Conservation (phyloP, 2,888 invertebrate species). For the Rugalucina vietnamica region DNA sequence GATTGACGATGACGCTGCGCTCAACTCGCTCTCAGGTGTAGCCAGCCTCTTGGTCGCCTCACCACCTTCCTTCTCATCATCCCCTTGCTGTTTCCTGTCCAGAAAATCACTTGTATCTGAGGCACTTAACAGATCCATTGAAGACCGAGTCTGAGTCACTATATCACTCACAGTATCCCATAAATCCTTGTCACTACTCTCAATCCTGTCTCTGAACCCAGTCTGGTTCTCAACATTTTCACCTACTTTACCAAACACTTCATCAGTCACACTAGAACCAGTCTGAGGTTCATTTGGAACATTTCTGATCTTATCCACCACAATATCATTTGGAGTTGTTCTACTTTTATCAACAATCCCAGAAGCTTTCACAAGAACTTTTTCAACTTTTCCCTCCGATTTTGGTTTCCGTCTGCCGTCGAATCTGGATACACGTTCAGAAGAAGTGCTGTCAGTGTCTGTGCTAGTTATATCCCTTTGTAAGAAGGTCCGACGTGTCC, state of each 20-base stretch:
- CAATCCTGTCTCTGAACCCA: neutral
- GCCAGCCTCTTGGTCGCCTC: slow-evolving; percentile 31
- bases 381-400: neutral
- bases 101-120: slow-evolving; percentile 48
- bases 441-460: neutral
- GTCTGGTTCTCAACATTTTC: slow-evolving; percentile 8
- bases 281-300: neutral
- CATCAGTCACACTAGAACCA: neutral
- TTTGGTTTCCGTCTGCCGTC: neutral
- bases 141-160: neutral
- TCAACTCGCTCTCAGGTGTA: slow-evolving; percentile 53
- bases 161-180: neutral
- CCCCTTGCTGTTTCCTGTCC: slow-evolving; percentile 3
- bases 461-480: neutral
- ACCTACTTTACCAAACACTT: neutral
- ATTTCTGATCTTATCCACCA: neutral
- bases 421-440: neutral
- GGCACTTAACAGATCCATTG: slow-evolving; percentile 9
- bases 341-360: neutral
- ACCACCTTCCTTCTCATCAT: slow-evolving; percentile 17
- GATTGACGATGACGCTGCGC: slow-evolving; percentile 42
- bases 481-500: neutral
- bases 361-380: neutral
- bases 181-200: neutral
- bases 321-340: neutral